These are phyloP conservation scores for Lophotis ruficrista DNA, from an alignment of 2,113 vertebrate species.

Conservation along the genomic window DNA sequence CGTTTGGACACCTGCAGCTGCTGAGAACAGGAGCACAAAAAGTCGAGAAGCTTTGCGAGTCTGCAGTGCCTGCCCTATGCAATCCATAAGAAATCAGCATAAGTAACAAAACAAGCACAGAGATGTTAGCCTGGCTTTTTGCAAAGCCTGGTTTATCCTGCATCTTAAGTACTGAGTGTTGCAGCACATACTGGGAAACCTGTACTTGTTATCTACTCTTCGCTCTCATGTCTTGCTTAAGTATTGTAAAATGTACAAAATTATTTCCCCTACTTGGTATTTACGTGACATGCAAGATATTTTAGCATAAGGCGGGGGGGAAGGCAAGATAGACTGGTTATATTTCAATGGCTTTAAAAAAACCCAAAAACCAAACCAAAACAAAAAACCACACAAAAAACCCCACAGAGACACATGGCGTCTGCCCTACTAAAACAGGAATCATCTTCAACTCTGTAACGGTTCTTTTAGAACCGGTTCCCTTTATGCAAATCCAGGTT, in stretches of 20 bases:
- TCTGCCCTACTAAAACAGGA: neutral
- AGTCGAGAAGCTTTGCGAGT: neutral
- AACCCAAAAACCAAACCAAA: too few species aligned
- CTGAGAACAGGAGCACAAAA: constrained; percentile 33
- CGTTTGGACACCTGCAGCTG: constrained; percentile 48
- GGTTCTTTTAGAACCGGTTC: constrained; percentile 59
- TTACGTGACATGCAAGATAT: neutral
- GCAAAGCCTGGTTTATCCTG: neutral
- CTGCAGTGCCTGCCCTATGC: neutral
- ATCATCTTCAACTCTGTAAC: constrained; percentile 20
- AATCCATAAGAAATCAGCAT: neutral
- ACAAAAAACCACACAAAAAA: too few species aligned
- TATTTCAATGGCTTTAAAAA: neutral
- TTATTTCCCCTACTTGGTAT: neutral
- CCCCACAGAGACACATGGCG: neutral
- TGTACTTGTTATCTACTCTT: neutral
- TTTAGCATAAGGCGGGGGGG: neutral
- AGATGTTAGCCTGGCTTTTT: neutral
- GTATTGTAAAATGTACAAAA: neutral
- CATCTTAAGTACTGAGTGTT: constrained; percentile 5
- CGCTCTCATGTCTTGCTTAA: neutral
- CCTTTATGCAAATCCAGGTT: constrained; percentile 59
- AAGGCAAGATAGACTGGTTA: neutral
- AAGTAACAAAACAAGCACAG: constrained; percentile 22
- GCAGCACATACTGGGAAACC: neutral